These are phyloP conservation scores for Rhinoderma darwinii DNA, from an alignment of 2,113 vertebrate species.

Conservation along the genomic window DNA sequence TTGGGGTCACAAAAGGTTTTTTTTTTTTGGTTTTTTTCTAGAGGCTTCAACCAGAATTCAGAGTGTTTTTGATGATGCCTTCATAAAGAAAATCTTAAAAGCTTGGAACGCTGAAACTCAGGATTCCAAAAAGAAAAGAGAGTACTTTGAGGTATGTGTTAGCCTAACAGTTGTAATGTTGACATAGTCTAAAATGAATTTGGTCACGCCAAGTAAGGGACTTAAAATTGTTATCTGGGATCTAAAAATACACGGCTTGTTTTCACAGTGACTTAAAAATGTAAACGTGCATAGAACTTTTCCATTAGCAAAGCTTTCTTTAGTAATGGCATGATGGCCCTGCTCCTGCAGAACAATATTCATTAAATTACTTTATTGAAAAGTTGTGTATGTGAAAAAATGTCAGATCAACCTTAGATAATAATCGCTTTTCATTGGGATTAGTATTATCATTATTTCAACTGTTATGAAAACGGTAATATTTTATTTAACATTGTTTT, in stretches of 20 bases:
- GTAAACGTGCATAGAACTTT: slow-evolving; percentile 50
- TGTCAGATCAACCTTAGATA: neutral
- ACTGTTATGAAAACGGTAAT: too few species aligned
- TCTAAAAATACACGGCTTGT: slow-evolving; percentile 54
- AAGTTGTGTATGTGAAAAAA: neutral
- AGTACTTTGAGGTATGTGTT: slow-evolving; percentile 64
- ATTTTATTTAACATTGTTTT: too few species aligned
- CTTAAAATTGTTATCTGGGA: slow-evolving; percentile 45
- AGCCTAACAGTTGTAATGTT: slow-evolving; percentile 31
- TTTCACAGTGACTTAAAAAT: slow-evolving; percentile 29
- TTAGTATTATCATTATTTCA: too few species aligned
- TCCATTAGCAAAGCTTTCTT: slow-evolving; percentile 56
- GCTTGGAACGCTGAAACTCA: slow-evolving; percentile 59
- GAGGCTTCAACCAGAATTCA: slow-evolving; percentile 60
- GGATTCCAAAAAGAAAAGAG: slow-evolving; percentile 59
- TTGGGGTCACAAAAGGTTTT: neutral
- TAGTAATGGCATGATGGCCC: neutral
- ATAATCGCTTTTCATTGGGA: neutral
- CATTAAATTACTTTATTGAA: neutral
- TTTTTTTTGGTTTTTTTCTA: slow-evolving; percentile 48
- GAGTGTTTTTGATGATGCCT: slow-evolving; percentile 57
- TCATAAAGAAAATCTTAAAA: slow-evolving; percentile 58
- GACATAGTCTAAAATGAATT: slow-evolving; percentile 28
- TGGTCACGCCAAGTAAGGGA: slow-evolving; percentile 27
- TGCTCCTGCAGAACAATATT: slow-evolving; percentile 22